phyloP scores from a whole-genome alignment of 2,797 vertebrate species.

The Pseudochromis fuscus region DNA sequence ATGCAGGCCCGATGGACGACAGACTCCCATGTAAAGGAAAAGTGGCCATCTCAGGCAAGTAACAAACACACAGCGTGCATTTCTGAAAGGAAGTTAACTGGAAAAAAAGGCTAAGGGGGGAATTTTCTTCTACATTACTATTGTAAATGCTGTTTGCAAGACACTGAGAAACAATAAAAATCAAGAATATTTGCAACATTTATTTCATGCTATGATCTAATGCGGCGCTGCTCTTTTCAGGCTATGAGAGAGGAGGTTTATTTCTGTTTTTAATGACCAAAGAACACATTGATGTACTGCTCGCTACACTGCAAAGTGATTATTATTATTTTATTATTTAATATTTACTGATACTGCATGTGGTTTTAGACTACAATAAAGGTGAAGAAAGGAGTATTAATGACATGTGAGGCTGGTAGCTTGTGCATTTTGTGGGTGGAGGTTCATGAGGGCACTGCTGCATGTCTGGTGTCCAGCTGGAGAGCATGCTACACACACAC shows the following conservation, averaged over 20 bases:
- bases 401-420: slow-evolving; percentile 23
- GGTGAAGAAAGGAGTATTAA: slow-evolving; percentile 14
- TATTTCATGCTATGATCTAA: slow-evolving; percentile 32
- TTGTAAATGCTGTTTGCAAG: slow-evolving; percentile 11
- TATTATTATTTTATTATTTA: no score
- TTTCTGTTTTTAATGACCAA: slow-evolving; percentile 20
- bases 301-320: slow-evolving; percentile 18
- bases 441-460: slow-evolving; percentile 12
- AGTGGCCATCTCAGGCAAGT: slow-evolving; percentile 92
- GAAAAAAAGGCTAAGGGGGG: not conserved
- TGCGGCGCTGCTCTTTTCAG: slow-evolving; percentile 14
- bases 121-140: not conserved
- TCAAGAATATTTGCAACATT: not conserved
- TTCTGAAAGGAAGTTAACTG: not conserved
- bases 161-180: not conserved
- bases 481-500: slow-evolving; percentile 13
- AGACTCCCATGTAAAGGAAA: slow-evolving; percentile 91
- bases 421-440: slow-evolving; percentile 14
- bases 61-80: not conserved
- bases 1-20: slow-evolving; percentile 84
- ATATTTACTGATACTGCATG: slow-evolving; percentile 12
- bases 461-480: slow-evolving; percentile 47
- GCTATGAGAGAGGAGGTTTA: slow-evolving; percentile 14
- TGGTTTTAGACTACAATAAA: slow-evolving; percentile 27
- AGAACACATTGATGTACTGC: slow-evolving; percentile 34